A percentile compares a stretch with the other conserved stretches of the same genome.
Conservation (phyloP, 2,888 invertebrate genomes). For the Stomorhina lunata region DNA sequence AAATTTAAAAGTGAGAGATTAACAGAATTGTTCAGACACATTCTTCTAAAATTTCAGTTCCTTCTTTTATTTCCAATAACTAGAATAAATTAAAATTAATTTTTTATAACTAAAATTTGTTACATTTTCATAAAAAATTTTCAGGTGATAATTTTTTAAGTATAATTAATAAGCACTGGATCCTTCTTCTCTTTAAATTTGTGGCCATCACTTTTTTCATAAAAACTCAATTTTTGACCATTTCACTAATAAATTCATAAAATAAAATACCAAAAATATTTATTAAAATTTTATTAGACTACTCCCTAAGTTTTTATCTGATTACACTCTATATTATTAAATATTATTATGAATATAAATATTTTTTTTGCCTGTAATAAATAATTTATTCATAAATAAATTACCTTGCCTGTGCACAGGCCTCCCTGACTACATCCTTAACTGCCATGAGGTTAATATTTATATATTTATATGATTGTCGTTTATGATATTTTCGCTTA, state of each 20-base stretch:
- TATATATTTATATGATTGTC: neutral
- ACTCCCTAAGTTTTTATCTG: neutral
- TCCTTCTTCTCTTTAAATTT: slow-evolving; percentile 37
- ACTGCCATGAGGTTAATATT: slow-evolving; percentile 3
- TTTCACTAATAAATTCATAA: slow-evolving; percentile 3
- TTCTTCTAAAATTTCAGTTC: no score
- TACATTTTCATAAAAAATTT: no score
- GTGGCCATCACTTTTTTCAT: slow-evolving; percentile 31
- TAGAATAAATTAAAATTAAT: no score
- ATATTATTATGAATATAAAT: slow-evolving; percentile 28
- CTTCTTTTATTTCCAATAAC: no score
- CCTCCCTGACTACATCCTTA: neutral
- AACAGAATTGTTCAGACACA: no score
- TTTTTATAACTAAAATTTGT: no score
- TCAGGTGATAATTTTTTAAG: no score
- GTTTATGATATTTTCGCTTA: slow-evolving; percentile 6
- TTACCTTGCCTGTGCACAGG: slow-evolving; percentile 28
- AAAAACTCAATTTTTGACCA: slow-evolving; percentile 1
- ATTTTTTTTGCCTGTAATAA: slow-evolving; percentile 38
- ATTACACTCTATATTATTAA: slow-evolving; percentile 5
- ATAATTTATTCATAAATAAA: slow-evolving; percentile 59
- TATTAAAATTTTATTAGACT: neutral
- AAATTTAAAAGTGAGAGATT: no score
- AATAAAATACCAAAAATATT: neutral
- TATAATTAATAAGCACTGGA: no score